Percentiles rank a stretch among this genome's conserved stretches.
Evolutionary conservation across 2,888 invertebrate genomes (phyloP).

Genomic region (Octonoba sinensis): DNA sequence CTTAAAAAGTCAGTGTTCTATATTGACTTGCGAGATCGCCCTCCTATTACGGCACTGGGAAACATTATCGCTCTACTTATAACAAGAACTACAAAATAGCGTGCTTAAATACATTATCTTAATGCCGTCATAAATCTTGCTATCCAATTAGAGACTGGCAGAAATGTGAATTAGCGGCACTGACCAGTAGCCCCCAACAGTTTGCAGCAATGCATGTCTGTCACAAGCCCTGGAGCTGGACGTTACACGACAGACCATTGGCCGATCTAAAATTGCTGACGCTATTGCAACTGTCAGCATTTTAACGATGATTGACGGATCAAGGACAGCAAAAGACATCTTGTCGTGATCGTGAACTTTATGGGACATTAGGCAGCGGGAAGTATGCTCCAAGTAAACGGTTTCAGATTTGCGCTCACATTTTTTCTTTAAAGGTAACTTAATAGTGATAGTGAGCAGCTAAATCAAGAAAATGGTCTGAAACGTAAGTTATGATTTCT

Average conservation of each 20-base stretch:
- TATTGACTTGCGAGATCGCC: too few species aligned
- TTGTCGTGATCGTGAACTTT: background rate
- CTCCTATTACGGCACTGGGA: too few species aligned
- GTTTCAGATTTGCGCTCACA: too few species aligned
- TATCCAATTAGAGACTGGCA: conserved; percentile 12
- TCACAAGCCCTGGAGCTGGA: conserved; percentile 16
- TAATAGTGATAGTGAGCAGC: too few species aligned
- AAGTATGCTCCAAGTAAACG: background rate
- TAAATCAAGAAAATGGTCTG: too few species aligned
- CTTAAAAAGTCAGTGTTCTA: too few species aligned
- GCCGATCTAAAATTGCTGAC: conserved; percentile 20
- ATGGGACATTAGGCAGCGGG: conserved; percentile 14
- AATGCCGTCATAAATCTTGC: conserved; percentile 8
- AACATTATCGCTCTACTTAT: too few species aligned
- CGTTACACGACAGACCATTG: conserved; percentile 29
- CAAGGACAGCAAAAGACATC: conserved; percentile 18
- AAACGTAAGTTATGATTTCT: too few species aligned
- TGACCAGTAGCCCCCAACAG: conserved; percentile 12
- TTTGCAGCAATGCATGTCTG: conserved; percentile 15
- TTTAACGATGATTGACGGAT: conserved; percentile 59
- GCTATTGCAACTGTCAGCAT: conserved; percentile 41
- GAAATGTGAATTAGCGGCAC: conserved; percentile 17
- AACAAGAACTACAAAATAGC: too few species aligned
- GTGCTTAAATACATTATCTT: background rate
- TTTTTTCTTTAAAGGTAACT: too few species aligned